These are phyloP conservation scores for Volucella inflata DNA, from an alignment of 2,888 invertebrate species.

Conservation along the genomic window DNA sequence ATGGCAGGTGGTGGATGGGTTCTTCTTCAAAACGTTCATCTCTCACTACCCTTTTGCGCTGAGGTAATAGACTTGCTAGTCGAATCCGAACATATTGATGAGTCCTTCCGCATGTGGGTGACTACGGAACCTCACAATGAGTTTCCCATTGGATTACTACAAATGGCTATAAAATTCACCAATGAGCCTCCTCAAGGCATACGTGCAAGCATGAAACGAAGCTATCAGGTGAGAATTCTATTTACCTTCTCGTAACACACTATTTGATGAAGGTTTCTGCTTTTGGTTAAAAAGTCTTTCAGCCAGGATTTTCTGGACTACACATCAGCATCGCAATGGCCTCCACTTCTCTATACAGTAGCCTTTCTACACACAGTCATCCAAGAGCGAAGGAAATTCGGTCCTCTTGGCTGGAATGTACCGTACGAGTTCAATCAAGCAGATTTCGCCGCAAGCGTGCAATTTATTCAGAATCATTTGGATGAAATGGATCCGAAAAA, in stretches of 20 bases:
- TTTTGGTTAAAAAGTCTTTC: slow-evolving; percentile 78
- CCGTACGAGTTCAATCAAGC: slow-evolving; percentile 98
- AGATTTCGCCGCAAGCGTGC: slow-evolving; percentile 97
- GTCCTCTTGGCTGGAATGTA: slow-evolving; percentile 98
- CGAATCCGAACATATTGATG: slow-evolving; percentile 92
- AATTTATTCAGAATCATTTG: slow-evolving; percentile 97
- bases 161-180: slow-evolving; percentile 98
- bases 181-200: slow-evolving; percentile 99
- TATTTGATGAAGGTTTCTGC: slow-evolving; percentile 16
- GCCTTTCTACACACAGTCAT: slow-evolving; percentile 98
- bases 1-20: slow-evolving; percentile 96
- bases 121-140: slow-evolving; percentile 97
- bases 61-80: slow-evolving; percentile 95
- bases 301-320: slow-evolving; percentile 95
- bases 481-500: slow-evolving; percentile 99
- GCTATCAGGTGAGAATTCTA: slow-evolving; percentile 88
- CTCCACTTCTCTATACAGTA: slow-evolving; percentile 95
- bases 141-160: slow-evolving; percentile 94
- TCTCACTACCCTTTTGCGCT: slow-evolving; percentile 96
- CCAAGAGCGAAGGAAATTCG: slow-evolving; percentile 97
- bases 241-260: slow-evolving; percentile 41
- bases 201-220: slow-evolving; percentile 95
- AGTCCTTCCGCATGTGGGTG: slow-evolving; percentile 95
- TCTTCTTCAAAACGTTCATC: slow-evolving; percentile 96
- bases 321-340: slow-evolving; percentile 96